Base-by-base conservation (phyloP, 30 jellyfish, hydroid and myxozoan species). In the Pseudorhiza aurosa region DNA sequence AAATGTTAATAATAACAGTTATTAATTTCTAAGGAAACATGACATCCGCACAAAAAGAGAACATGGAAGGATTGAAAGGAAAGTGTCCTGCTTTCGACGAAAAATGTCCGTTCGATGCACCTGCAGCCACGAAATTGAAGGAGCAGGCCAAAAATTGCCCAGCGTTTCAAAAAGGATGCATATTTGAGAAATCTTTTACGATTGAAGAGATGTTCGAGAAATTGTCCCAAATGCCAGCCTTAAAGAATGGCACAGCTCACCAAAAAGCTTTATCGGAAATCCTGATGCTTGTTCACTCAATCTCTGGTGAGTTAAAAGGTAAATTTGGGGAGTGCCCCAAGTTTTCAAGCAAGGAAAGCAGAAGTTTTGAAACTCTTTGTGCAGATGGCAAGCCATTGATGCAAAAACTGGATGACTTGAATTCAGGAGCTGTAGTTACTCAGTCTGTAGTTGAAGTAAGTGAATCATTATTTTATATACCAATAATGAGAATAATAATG, bases 251-350 rank as follows among this genome's bases (percentile, higher is more conserved):
- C 2, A 53, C 89, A 1, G 62, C 69, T 4, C 87, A 77, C 33
- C 77, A 68, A 57, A 70, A 87, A 45, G 88, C 85, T 2, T 21
- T 87, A 39, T 87, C 28, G 9, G 77, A 74, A 43, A 14, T 87
- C 39, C 37, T 87, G 50, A 60, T 32, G 59, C 77, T 65, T 4
- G 77, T 87, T 49, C 96, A 87, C 79, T 58, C 89, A 17, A 81
- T 87, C 7, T 87, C 96, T 30, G 51, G 58, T 26, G 79, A 87
- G 28, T 22, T 87, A 75, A 72, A 75, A 27, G 92, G 81, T 14
- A 59, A 40, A 36, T 49, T 77, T 37, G 96, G 96, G 17, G 96
- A 87, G 25, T 87, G 96, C 51, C 96, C 96, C 5, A 88, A 77
- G 29, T 87, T 87, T 60, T 40, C 75, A 19, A 21, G 88, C 56